Evolutionary conservation across 53 echinoderm and acorn worm species (phyloP), one percentile per base, ranked within the genome.

Genomic region (Temnopleurus reevesii): DNA sequence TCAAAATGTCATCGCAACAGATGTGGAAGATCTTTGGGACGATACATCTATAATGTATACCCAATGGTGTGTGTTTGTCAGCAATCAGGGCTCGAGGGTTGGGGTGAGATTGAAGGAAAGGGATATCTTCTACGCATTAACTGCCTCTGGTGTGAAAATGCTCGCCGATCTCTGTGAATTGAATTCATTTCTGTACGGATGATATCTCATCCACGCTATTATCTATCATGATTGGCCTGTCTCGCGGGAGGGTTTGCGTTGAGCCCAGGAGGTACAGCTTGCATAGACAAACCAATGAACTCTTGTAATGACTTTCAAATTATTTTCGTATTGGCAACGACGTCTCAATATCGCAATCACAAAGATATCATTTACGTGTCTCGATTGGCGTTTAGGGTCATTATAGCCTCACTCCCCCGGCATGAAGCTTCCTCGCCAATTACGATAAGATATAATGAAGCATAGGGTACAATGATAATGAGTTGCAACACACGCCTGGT

Each of bases 281-380:
- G 38, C 43, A 36, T 46, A 44, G 86, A 60, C 60, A 85, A 17
- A 61, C 86, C 25, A 46, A 60, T 60, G 60, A 61, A 45, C 61
- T 12, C 60, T 59, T 85, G 86, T 87, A 87, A 87, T 87, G 88
- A 66, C 88, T 87, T 87, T 66, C 88, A 66, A 87, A 87, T 66
- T 29, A 87, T 87, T 87, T 87, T 87, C 66, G 71, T 87, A 87
- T 87, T 87, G 88, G 88, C 88, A 87, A 49, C 88, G 88, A 87
- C 88, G 88, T 87, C 88, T 87, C 88, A 87, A 87, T 85, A 85
- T 71, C 71, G 66, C 65, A 66, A 87, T 87, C 88, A 87, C 88
- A 87, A 47, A 87, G 88, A 87, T 87, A 87, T 87, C 71, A 87
- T 87, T 87, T 87, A 87, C 88, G 46, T 65, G 66, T 65, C 88